These are phyloP conservation scores for Smutsia temminckii DNA, from an alignment of 2,797 vertebrate species.

Conservation along the genomic window DNA sequence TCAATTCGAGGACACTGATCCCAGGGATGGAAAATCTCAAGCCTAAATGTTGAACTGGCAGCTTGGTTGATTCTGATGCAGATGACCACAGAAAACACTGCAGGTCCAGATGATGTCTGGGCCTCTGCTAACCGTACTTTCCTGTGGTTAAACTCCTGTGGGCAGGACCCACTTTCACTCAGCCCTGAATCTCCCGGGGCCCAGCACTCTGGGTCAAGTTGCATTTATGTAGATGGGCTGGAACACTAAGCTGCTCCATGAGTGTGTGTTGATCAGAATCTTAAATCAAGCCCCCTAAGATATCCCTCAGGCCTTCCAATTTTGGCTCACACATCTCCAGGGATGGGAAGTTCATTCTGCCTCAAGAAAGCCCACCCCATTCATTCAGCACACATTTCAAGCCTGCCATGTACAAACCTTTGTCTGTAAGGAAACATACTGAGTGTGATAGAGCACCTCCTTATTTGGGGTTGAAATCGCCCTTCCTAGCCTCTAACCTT, in stretches of 20 bases:
- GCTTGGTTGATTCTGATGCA: not conserved
- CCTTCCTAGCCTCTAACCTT: not conserved
- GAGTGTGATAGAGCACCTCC: not conserved
- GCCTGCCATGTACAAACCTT: not conserved
- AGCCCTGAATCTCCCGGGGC: not conserved
- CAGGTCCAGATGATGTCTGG: not conserved
- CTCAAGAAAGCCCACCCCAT: not conserved
- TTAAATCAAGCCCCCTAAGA: not conserved
- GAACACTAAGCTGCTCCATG: not conserved
- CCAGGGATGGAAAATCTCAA: not conserved
- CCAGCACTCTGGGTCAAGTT: not conserved
- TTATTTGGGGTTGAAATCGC: not conserved
- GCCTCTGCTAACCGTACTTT: not conserved
- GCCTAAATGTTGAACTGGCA: not conserved
- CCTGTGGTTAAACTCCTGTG: not conserved
- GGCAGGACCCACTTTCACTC: not conserved
- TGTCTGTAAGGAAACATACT: not conserved
- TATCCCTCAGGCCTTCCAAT: not conserved
- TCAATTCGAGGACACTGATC: not conserved
- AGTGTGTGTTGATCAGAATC: not conserved
- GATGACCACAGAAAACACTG: rapidly evolving
- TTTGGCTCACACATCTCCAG: not conserved
- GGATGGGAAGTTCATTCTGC: not conserved
- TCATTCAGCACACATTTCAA: not conserved
- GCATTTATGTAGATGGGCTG: not conserved